These are phyloP conservation scores for Chrysodeixis includens DNA, from an alignment of 2,888 invertebrate species.

Conservation along the genomic window DNA sequence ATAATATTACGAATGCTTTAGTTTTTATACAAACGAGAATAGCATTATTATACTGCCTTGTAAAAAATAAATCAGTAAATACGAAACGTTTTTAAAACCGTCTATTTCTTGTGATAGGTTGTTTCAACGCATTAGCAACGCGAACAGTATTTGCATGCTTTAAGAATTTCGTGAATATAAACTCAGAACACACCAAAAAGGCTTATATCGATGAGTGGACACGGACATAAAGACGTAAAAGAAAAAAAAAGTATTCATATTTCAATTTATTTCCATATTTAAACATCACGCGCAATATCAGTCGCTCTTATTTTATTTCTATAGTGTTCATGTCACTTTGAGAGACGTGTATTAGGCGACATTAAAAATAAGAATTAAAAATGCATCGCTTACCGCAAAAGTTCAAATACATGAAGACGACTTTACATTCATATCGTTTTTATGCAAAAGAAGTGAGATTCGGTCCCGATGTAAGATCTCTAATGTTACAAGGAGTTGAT, in stretches of 20 bases:
- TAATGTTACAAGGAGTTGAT: constrained; percentile 99
- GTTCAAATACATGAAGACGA: constrained; percentile 45
- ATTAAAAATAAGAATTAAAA: constrained; percentile 20
- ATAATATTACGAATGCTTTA: no score
- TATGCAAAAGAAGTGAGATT: constrained; percentile 99
- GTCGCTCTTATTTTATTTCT: constrained; percentile 35
- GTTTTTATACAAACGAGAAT: no score
- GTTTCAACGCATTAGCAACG: no score
- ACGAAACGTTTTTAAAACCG: no score
- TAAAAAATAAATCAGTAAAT: no score
- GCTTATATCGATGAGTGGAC: not conserved
- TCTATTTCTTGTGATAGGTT: no score
- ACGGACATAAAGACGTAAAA: not conserved
- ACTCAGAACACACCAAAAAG: not conserved
- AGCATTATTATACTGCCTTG: no score
- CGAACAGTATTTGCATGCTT: no score
- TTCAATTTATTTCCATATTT: constrained; percentile 35
- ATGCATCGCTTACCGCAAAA: constrained; percentile 67
- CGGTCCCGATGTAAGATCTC: constrained; percentile 97
- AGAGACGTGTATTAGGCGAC: constrained; percentile 8
- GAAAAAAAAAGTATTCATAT: constrained; percentile 14
- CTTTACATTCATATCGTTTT: constrained; percentile 48
- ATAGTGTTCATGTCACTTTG: constrained; percentile 26
- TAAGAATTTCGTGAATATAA: no score
- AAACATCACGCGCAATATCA: constrained; percentile 39